phyloP scores from a whole-genome alignment of 1,140 invertebrate species.

The Drosophila tsacasi region DNA sequence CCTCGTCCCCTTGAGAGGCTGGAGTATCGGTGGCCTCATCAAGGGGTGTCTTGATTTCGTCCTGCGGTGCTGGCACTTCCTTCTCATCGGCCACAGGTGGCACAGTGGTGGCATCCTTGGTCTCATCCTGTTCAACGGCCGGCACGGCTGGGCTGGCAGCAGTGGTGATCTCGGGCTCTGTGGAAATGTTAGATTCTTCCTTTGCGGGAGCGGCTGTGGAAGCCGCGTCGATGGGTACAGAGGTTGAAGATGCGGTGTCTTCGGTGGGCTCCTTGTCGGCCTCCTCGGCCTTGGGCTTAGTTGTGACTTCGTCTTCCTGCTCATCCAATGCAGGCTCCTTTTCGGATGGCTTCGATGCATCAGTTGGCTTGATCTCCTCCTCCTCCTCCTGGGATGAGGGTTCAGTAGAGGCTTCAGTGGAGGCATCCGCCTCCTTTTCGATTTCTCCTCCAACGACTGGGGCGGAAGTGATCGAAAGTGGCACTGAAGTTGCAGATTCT shows the following conservation, averaged over 20 bases:
- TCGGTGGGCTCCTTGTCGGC: slow-evolving; percentile 23
- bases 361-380: slow-evolving; percentile 18
- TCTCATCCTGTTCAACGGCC: slow-evolving; percentile 47
- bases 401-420: slow-evolving; percentile 21
- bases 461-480: slow-evolving; percentile 20
- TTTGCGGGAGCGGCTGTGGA: slow-evolving; percentile 20
- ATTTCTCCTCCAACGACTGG: slow-evolving; percentile 35
- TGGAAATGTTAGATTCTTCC: slow-evolving; percentile 31
- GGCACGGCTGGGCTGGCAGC: slow-evolving; percentile 15
- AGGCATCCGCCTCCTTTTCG: slow-evolving; percentile 25
- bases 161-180: slow-evolving; percentile 29
- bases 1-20: slow-evolving; percentile 28
- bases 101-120: slow-evolving; percentile 34
- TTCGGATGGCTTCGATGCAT: slow-evolving; percentile 15
- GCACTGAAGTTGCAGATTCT: slow-evolving; percentile 19
- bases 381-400: slow-evolving; percentile 28
- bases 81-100: slow-evolving; percentile 39
- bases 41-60: slow-evolving; percentile 18
- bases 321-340: slow-evolving; percentile 22
- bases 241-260: slow-evolving; percentile 7
- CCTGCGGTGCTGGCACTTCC: slow-evolving; percentile 26
- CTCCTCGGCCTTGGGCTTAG: neutral
- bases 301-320: slow-evolving; percentile 11
- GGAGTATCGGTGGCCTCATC: slow-evolving; percentile 34
- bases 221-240: slow-evolving; percentile 20